phyloP scores from a whole-genome alignment of 2,797 vertebrate genomes.

The Vireo griseus region DNA sequence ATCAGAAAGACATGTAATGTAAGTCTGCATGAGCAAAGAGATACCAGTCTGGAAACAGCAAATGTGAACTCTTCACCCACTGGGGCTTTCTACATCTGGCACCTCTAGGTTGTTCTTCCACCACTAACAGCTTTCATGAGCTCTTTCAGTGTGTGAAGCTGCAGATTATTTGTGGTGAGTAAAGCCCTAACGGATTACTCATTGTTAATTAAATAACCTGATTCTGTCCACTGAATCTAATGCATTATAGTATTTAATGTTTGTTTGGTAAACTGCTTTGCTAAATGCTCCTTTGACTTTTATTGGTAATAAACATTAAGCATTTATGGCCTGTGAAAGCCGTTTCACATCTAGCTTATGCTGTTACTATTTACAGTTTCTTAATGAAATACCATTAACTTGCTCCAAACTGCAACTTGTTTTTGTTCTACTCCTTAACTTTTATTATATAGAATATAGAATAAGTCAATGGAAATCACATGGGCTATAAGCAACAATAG shows the following conservation, averaged over 20 bases:
- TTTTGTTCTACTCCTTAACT: conserved; percentile 74
- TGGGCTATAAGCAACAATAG: background rate
- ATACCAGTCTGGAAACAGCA: background rate
- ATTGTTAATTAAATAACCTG: conserved; percentile 78
- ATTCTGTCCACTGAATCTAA: conserved; percentile 77
- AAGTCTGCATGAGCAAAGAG: background rate
- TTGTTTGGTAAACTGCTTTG: conserved; percentile 80
- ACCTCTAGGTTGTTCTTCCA: background rate
- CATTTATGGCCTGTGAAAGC: conserved; percentile 80
- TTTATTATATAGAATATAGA: conserved; percentile 55
- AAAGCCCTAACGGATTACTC: conserved; percentile 73
- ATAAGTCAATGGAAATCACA: conserved; percentile 41
- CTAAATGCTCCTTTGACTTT: conserved; percentile 83
- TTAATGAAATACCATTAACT: conserved; percentile 77
- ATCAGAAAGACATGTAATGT: background rate
- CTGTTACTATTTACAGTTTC: conserved; percentile 78
- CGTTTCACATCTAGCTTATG: conserved; percentile 72
- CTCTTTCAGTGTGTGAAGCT: conserved; percentile 23
- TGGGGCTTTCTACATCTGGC: background rate
- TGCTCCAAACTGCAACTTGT: conserved; percentile 67
- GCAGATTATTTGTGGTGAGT: conserved; percentile 70
- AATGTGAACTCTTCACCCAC: background rate
- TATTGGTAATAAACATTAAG: conserved; percentile 84
- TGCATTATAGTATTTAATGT: conserved; percentile 80
- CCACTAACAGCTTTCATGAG: background rate